Evolutionary conservation across 2,888 invertebrate species (phyloP).

Genomic region (Periphyllus acericola): DNA sequence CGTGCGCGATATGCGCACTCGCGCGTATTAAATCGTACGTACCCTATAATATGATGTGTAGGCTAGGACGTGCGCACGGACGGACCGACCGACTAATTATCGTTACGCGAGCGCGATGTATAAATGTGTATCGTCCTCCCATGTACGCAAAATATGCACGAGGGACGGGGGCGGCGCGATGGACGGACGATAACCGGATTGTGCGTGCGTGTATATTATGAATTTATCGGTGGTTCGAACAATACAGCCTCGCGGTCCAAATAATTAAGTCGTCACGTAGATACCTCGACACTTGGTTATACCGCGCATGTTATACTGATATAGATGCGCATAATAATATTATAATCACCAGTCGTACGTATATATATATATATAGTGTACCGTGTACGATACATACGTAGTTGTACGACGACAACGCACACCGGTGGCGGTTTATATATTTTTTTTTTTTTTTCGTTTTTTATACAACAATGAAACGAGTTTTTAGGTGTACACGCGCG

Average conservation of each 20-base stretch:
- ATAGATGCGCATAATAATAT: no score
- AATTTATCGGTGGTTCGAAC: constrained; percentile 7
- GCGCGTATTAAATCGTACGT: not conserved
- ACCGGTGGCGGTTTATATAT: no score
- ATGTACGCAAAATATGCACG: not conserved
- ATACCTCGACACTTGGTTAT: constrained; percentile 12
- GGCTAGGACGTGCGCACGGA: not conserved
- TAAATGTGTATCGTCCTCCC: no score
- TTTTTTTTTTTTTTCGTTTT: not conserved
- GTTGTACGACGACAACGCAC: not conserved
- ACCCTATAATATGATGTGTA: no score
- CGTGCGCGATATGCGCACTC: not conserved
- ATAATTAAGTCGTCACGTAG: constrained; percentile 39
- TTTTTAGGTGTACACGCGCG: not conserved
- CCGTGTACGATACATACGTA: not conserved
- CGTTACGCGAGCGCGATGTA: not conserved
- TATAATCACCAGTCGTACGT: no score
- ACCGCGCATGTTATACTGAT: not conserved
- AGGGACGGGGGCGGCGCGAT: no score
- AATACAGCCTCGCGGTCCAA: constrained; percentile 40
- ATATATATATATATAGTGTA: no score
- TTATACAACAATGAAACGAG: not conserved
- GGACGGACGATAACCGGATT: constrained; percentile 24
- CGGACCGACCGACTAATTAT: not conserved
- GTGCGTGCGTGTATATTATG: not conserved